Evolutionary conservation across 2,113 vertebrate genomes (phyloP).

Genomic region (Promerops cafer): DNA sequence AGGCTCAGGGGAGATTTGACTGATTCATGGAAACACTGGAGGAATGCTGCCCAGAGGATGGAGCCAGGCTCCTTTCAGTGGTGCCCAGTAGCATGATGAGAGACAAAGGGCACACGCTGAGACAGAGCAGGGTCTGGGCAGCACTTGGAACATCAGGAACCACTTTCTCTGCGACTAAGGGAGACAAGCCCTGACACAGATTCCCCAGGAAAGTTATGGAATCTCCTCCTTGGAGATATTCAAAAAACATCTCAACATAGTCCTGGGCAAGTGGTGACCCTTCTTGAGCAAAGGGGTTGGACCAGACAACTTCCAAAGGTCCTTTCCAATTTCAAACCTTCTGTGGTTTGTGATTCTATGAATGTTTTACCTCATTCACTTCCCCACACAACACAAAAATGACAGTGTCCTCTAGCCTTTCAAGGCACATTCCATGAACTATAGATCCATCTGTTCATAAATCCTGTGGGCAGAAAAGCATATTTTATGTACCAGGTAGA

Average conservation of each 20-base stretch:
- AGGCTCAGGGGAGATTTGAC: background rate
- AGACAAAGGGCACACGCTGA: background rate
- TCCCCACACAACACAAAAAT: background rate
- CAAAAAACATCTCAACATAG: fast-evolving
- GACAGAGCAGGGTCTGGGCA: background rate
- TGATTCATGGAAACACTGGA: background rate
- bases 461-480: background rate
- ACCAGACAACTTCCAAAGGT: background rate
- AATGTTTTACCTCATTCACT: background rate
- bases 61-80: background rate
- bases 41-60: background rate
- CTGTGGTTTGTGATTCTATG: background rate
- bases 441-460: background rate
- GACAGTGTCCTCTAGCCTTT: background rate
- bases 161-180: background rate
- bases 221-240: background rate
- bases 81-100: background rate
- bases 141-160: background rate
- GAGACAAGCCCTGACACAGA: background rate
- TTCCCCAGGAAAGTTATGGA: background rate
- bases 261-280: background rate
- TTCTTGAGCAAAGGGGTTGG: background rate
- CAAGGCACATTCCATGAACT: background rate
- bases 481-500: background rate
- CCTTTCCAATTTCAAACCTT: background rate